A percentile compares a stretch with the other conserved stretches of the same genome.
These are phyloP conservation scores for Itoplectis maculator DNA, from an alignment of 2,888 invertebrate species.

Conservation along the genomic window DNA sequence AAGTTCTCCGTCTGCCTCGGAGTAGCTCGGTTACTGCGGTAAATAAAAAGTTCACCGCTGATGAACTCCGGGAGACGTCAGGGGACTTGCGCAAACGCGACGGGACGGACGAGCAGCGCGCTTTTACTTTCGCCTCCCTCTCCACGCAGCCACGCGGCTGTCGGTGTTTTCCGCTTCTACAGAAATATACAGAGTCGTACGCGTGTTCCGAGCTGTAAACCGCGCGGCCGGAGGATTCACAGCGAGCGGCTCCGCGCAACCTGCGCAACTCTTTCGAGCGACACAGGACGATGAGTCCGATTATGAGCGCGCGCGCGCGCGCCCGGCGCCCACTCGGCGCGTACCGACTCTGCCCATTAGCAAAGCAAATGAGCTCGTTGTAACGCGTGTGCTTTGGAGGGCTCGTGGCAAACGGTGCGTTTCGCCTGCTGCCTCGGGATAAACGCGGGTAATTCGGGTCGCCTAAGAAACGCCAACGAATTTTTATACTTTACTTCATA, in stretches of 20 bases:
- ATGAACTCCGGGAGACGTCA: constrained; percentile 42
- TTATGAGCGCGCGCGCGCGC: constrained; percentile 46
- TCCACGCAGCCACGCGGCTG: constrained; percentile 55
- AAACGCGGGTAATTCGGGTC: constrained; percentile 14
- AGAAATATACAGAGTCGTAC: constrained; percentile 16
- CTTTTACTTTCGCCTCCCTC: constrained; percentile 77
- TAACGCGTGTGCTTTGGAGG: constrained; percentile 67
- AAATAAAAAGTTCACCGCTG: constrained; percentile 22
- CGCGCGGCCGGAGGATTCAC: constrained; percentile 17
- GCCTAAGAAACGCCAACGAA: not conserved
- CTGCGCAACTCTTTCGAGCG: constrained; percentile 25
- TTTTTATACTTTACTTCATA: not conserved
- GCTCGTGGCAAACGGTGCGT: constrained; percentile 73
- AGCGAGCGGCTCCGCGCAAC: constrained; percentile 13
- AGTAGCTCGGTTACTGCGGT: not conserved
- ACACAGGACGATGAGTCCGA: constrained; percentile 62
- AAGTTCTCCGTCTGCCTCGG: not conserved
- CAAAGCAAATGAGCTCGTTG: constrained; percentile 78
- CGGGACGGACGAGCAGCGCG: constrained; percentile 64
- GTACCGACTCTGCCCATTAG: constrained; percentile 72
- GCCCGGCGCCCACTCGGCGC: constrained; percentile 25
- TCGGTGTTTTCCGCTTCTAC: constrained; percentile 30
- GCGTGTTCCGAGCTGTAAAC: not conserved
- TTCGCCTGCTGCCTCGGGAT: constrained; percentile 61
- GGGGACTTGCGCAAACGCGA: constrained; percentile 62